A percentile compares a stretch with the other conserved stretches of the same genome.
Evolutionary conservation across 2,797 vertebrate genomes (phyloP).

Genomic region (Lacerta agilis): DNA sequence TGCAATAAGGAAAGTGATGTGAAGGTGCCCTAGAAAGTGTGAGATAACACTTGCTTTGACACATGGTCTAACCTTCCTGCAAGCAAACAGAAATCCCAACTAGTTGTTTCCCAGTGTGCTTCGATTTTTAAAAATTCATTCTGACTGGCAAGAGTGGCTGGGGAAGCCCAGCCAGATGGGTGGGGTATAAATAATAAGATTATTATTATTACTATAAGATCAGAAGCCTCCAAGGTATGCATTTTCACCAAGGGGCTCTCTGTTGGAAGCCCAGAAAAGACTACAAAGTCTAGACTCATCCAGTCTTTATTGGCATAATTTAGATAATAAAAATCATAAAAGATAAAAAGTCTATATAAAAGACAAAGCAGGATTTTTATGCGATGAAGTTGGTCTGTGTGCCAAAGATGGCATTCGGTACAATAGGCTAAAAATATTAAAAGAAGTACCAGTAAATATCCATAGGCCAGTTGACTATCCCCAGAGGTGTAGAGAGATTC

Average conservation of each 20-base stretch:
- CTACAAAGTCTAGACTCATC: neutral
- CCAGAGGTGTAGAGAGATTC: neutral
- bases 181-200: no score
- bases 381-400: neutral
- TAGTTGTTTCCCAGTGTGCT: no score
- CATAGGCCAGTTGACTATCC: neutral
- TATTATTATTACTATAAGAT: neutral
- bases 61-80: no score
- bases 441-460: neutral
- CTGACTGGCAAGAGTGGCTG: no score
- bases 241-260: neutral
- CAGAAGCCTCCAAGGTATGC: neutral
- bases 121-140: no score
- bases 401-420: neutral
- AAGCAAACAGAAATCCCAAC: no score
- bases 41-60: no score
- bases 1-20: no score
- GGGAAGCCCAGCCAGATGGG: no score
- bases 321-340: no score
- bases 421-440: neutral
- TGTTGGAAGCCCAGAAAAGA: neutral
- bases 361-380: neutral
- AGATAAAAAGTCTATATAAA: neutral
- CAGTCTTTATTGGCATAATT: no score
- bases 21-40: no score